Evolutionary conservation across 1,140 invertebrate species (phyloP), one percentile per base, ranked within the genome.

Genomic region (Triops cancriformis): DNA sequence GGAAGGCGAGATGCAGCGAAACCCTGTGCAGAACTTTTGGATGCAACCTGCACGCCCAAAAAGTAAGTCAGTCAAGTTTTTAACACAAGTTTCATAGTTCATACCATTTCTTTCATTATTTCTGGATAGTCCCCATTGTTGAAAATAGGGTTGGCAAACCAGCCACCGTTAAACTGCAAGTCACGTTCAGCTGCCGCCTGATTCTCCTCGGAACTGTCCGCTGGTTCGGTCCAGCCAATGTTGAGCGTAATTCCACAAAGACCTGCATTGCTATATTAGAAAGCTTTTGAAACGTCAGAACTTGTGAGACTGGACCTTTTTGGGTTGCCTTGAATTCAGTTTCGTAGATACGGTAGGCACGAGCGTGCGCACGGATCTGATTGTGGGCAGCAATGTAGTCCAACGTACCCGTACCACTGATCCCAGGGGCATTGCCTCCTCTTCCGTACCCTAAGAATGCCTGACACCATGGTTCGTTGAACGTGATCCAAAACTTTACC

Each of bases 321-420:
- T 91, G 88, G 12, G 81, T 80, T 9, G 83, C 43, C 79, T 88
- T 86, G 82, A 90, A 92, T 77, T 89, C 83, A 1, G 86, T 82
- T 73, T 91, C 84, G 80, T 91, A 93, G 77, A 92, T 85, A 79
- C 88, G 87, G 77, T 89, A 90, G 11, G 86, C 89, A 81, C 86
- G 88, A 0, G 84, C 85, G 80, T 87, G 86, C 9, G 86, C 84
- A 51, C 88, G 85, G 14, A 89, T 81, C n/a, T 88, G 80, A 18
- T 83, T 87, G 79, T 88, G 85, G 7, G 80, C 83, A 51, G 85
- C 88, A 43, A 88, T 80, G 80, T 87, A 87, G 75, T 84, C 82
- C 1, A 27, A 80, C 76, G 88, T 85, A 10, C 89, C 89, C 0
- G 87, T 86, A 76, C 87, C 86, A 80, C 88, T 87, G 26, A 82